Conservation (phyloP, 2,113 vertebrate species). For the Rhinoptilus africanus region DNA sequence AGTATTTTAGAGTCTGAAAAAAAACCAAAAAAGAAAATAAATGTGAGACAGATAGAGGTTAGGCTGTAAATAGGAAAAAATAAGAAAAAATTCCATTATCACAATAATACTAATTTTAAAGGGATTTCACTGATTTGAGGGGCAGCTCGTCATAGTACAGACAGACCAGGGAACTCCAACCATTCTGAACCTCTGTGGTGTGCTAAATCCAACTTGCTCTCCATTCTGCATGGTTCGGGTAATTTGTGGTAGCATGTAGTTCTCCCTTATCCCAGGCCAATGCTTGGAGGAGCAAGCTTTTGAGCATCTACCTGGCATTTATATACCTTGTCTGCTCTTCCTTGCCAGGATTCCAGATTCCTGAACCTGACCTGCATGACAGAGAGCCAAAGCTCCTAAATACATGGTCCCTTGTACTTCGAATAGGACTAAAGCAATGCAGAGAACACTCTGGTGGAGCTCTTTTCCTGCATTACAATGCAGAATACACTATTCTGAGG, state of each 20-base stretch:
- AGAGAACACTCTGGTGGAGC: background rate
- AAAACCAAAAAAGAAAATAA: background rate
- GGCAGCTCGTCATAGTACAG: background rate
- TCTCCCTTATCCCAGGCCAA: background rate
- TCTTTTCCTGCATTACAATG: background rate
- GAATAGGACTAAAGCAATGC: background rate
- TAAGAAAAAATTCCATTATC: background rate
- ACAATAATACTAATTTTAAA: background rate
- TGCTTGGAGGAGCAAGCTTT: background rate
- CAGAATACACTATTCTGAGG: background rate
- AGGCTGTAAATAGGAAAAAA: background rate
- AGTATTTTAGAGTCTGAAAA: background rate
- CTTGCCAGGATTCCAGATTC: background rate
- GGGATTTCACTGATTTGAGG: background rate
- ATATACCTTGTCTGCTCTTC: background rate
- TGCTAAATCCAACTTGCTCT: background rate
- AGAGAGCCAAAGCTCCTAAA: background rate
- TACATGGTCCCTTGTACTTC: background rate
- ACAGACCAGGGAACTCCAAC: background rate
- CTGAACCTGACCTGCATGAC: background rate
- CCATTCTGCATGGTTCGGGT: background rate
- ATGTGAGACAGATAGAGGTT: background rate
- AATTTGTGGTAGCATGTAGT: background rate
- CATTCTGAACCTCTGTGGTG: background rate
- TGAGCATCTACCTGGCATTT: background rate